These are phyloP conservation scores for Scophthalmus maximus DNA, from an alignment of 2,113 vertebrate species.

Conservation along the genomic window DNA sequence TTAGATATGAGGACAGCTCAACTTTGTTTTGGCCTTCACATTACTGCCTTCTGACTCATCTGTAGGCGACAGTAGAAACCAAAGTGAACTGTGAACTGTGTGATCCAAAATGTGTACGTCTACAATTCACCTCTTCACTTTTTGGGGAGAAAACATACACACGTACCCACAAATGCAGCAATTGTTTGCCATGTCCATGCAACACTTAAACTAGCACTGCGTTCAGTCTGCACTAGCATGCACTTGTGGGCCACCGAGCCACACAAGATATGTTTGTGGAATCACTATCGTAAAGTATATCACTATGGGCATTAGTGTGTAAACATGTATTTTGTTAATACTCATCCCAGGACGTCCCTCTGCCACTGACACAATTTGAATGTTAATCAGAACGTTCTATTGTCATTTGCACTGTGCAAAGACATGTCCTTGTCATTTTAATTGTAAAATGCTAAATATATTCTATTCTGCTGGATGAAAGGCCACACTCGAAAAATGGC, in stretches of 20 bases:
- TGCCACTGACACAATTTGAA: conserved; percentile 19
- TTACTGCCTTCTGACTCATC: background rate
- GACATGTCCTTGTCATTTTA: background rate
- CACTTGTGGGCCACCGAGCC: conserved; percentile 9
- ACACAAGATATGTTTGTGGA: background rate
- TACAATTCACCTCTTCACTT: background rate
- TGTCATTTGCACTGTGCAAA: conserved; percentile 4
- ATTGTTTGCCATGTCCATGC: background rate
- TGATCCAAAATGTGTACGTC: background rate
- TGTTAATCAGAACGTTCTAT: conserved; percentile 18
- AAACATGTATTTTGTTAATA: too few relatives aligned
- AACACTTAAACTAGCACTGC: background rate
- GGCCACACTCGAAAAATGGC: too few relatives aligned
- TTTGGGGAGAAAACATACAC: background rate
- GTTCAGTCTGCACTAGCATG: background rate
- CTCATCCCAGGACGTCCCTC: background rate
- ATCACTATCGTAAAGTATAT: too few relatives aligned
- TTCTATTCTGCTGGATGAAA: background rate
- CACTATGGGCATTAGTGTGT: too few relatives aligned
- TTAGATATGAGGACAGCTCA: background rate
- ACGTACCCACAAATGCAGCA: background rate
- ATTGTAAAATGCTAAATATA: background rate
- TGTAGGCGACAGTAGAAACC: conserved; percentile 3
- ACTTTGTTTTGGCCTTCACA: conserved; percentile 7
- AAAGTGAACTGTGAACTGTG: background rate